A percentile compares a stretch with the other conserved stretches of the same genome.
phyloP scores from a whole-genome alignment of 92 coral and sea anemone species.

The Galaxea fascicularis region DNA sequence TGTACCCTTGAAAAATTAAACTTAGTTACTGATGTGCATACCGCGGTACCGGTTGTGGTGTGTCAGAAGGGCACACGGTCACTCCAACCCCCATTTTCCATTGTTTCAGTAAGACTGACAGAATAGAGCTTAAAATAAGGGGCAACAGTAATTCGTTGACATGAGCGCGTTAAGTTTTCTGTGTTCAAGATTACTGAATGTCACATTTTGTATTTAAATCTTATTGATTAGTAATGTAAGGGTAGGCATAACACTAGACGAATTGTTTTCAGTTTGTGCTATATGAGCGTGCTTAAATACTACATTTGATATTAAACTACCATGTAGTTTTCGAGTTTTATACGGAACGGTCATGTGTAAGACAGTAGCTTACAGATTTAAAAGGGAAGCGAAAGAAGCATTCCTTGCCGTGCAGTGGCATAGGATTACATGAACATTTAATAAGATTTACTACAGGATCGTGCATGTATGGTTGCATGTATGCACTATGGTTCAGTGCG shows the following conservation, averaged over 20 bases:
- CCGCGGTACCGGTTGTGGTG: too few relatives aligned
- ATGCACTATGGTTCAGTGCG: not conserved
- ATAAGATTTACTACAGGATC: too few relatives aligned
- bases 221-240: slow-evolving; percentile 5
- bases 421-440: not conserved
- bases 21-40: too few relatives aligned
- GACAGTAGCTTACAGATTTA: not conserved
- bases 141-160: not conserved
- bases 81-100: not conserved
- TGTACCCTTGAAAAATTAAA: too few relatives aligned
- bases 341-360: not conserved
- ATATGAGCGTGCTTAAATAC: not conserved
- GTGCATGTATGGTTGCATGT: not conserved
- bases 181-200: not conserved
- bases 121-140: not conserved
- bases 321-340: slow-evolving; percentile 19
- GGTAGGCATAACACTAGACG: not conserved
- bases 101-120: not conserved
- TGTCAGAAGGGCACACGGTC: not conserved
- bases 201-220: not conserved
- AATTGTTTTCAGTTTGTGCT: slow-evolving; percentile 1
- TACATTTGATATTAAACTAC: not conserved
- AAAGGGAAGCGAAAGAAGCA: not conserved
- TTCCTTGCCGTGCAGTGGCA: not conserved
- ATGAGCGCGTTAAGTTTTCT: not conserved